Evolutionary conservation across 2,113 vertebrate species (phyloP), one percentile per base, ranked within the genome.

Genomic region (Amphiprion percula): DNA sequence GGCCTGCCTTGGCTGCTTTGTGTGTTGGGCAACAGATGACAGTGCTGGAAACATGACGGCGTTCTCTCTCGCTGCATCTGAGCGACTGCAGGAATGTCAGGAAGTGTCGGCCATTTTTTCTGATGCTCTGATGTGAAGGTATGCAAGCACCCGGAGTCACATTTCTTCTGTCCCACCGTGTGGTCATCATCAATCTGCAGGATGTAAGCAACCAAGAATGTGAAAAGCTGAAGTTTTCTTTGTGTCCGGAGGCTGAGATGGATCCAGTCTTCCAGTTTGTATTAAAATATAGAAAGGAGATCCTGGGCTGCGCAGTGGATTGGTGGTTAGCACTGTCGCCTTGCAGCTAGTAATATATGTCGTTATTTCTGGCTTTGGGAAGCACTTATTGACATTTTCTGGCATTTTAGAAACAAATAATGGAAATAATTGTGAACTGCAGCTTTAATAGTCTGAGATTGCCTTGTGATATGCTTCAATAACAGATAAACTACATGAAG

Each of bases 1-100:
- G 89, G 80, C 87, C 81, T 90, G 84, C 77, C 71, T 53, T 39
- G 21, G 5, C 70, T 26, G 60, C 66, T 56, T 21, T 58, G 50
- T 58, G 52, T 63, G 58, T 73, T 63, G 61, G 59, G 50, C 10
- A 33, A 11, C 24, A 77, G 68, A 84, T 77, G 60, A 77, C 60
- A 82, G 81, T 50, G 69, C 55, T 61, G 61, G 55, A 80, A 68
- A 63, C 69, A 75, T 46, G 55, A 76, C 76, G 54, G 16, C 2
- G 3, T 70, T 85, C 72, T 62, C 41, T 71, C 55, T 64, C 17
- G 9, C 66, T 77, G 63, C 49, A 3, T 72, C 37, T 54, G 67
- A 79, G 62, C 54, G 14, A 56, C 33, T 39, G 63, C 83, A 85
- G 80, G 86, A 91, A 89, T 79, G 85, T 46, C 28, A 71, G 76